A percentile compares a stretch with the other conserved stretches of the same genome.
Conservation (phyloP, 2,888 invertebrate genomes). For the Melinaea marsaeus region DNA sequence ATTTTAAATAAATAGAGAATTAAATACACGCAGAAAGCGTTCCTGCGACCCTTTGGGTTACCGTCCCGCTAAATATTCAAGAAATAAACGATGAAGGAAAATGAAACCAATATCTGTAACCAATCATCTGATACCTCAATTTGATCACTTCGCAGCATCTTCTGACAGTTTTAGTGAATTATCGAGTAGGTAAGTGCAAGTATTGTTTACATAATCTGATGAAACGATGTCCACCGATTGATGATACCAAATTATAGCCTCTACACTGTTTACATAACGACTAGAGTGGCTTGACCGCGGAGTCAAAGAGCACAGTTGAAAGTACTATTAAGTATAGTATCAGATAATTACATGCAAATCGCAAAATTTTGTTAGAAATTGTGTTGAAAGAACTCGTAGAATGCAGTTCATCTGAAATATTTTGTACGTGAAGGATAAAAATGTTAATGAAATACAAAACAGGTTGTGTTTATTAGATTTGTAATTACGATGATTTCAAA, state of each 20-base stretch:
- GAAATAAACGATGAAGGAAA: no score
- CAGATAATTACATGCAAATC: constrained; percentile 33
- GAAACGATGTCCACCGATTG: background rate
- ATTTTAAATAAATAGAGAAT: no score
- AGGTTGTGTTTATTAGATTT: no score
- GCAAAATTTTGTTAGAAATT: constrained; percentile 4
- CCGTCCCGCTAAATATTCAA: no score
- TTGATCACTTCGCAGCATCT: background rate
- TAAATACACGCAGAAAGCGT: no score
- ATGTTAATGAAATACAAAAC: no score
- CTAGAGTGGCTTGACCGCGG: constrained; percentile 21
- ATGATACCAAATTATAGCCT: constrained; percentile 12
- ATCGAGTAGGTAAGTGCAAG: background rate
- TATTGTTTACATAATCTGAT: constrained; percentile 5
- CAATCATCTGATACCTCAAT: background rate
- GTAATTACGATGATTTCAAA: no score
- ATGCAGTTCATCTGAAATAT: constrained; percentile 6
- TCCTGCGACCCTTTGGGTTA: no score
- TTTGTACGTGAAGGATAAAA: no score
- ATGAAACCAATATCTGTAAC: background rate
- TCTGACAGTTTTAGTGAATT: constrained; percentile 3
- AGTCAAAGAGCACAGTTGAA: constrained; percentile 32
- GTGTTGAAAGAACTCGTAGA: constrained; percentile 6
- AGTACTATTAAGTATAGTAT: constrained; percentile 15
- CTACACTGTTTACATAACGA: constrained; percentile 27